phyloP scores from a whole-genome alignment of 2,888 invertebrate species.

The Phragmatobia fuliginosa region DNA sequence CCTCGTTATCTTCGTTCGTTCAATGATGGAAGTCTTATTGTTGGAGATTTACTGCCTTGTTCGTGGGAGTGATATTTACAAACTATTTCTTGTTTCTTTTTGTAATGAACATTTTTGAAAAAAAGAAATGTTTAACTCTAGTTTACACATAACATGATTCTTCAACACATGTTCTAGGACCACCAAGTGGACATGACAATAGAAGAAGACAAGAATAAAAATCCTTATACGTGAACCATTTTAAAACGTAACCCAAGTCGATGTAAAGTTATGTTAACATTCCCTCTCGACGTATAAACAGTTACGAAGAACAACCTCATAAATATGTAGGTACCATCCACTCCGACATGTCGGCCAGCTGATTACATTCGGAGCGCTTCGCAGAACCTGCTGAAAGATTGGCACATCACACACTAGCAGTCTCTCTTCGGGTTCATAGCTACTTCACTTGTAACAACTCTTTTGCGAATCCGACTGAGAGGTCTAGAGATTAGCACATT shows the following conservation, averaged over 20 bases:
- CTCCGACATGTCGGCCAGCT: slow-evolving; percentile 15
- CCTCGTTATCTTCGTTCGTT: background rate
- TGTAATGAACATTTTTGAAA: background rate
- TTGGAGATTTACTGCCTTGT: background rate
- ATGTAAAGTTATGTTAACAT: slow-evolving; percentile 14
- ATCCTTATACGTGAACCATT: background rate
- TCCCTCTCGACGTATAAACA: slow-evolving; percentile 19
- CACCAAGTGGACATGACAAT: background rate
- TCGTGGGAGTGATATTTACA: background rate
- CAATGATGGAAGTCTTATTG: background rate
- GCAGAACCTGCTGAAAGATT: slow-evolving; percentile 43
- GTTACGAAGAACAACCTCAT: slow-evolving; percentile 20
- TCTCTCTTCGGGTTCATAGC: background rate
- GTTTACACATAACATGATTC: background rate
- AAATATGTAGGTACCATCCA: slow-evolving; percentile 33
- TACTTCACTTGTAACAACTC: background rate
- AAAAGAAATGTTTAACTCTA: background rate
- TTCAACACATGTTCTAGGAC: background rate
- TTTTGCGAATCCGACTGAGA: background rate
- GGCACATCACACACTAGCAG: background rate
- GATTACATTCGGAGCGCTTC: slow-evolving; percentile 36
- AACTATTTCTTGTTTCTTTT: background rate
- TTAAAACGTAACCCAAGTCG: background rate
- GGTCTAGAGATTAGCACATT: background rate
- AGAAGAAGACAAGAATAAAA: background rate